Conservation (phyloP, 2,797 vertebrate genomes). For the Xiphorhynchus erythropygius region DNA sequence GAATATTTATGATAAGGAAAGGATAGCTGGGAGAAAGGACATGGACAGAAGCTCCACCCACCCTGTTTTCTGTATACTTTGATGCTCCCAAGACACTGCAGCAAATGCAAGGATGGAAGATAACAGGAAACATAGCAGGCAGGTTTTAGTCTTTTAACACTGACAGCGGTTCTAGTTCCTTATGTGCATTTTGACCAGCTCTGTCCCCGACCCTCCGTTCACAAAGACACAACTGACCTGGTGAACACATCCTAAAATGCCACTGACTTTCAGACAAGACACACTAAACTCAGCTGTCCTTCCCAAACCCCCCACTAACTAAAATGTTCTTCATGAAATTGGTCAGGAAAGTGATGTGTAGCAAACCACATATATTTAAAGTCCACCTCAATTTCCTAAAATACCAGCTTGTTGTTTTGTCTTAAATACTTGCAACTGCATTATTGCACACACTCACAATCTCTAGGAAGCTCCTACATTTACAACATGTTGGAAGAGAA, state of each 20-base stretch:
- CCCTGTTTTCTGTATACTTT: not conserved
- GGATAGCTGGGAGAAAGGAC: not conserved
- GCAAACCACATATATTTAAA: not conserved
- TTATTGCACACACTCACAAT: not conserved
- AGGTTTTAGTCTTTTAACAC: not conserved
- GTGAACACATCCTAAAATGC: rapidly evolving
- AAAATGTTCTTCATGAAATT: rapidly evolving
- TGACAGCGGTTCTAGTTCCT: not conserved
- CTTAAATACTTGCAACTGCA: not conserved
- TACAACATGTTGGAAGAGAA: not conserved
- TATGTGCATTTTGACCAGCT: not conserved
- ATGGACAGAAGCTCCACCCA: not conserved
- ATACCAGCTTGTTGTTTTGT: not conserved
- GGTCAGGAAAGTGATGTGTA: not conserved
- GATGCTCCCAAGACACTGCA: not conserved
- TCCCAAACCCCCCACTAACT: not conserved
- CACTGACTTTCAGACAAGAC: not conserved
- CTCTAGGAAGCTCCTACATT: not conserved
- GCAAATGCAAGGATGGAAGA: not conserved
- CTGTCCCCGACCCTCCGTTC: rapidly evolving
- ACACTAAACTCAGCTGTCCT: not conserved
- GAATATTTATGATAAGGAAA: not conserved
- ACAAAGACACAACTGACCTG: not conserved
- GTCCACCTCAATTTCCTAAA: not conserved
- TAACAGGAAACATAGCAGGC: not conserved